phyloP scores from a whole-genome alignment of 2,888 invertebrate species.

The Drosophila eohydei region DNA sequence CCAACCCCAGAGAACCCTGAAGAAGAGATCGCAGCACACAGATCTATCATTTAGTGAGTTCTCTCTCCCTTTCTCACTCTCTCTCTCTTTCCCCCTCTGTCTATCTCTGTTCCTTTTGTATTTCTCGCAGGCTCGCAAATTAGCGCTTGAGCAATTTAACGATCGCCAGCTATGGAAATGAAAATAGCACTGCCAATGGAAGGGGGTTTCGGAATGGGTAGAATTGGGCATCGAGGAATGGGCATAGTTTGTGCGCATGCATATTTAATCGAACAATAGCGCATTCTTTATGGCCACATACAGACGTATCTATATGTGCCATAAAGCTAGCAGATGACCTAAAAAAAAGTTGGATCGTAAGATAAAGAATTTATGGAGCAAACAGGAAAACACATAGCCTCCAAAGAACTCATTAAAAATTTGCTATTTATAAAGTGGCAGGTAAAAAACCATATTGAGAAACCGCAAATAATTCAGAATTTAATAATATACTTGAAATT shows the following conservation, averaged over 20 bases:
- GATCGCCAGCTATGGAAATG: slow-evolving; percentile 46
- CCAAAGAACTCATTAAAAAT: slow-evolving; percentile 1
- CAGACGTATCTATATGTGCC: slow-evolving; percentile 14
- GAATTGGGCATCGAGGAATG: slow-evolving; percentile 1
- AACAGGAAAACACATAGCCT: background rate
- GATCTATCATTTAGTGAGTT: slow-evolving; percentile 53
- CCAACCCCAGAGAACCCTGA: background rate
- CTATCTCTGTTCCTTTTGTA: background rate
- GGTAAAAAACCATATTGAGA: background rate
- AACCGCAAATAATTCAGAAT: background rate
- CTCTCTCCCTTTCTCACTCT: background rate
- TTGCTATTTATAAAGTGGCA: background rate
- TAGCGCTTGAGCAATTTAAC: slow-evolving; percentile 58
- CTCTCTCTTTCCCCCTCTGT: too few relatives aligned
- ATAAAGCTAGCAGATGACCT: slow-evolving; percentile 7
- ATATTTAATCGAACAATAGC: slow-evolving; percentile 32
- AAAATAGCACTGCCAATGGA: slow-evolving; percentile 25
- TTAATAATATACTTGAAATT: background rate
- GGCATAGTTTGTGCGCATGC: slow-evolving; percentile 18
- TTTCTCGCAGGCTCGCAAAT: slow-evolving; percentile 51
- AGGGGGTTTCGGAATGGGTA: slow-evolving; percentile 4
- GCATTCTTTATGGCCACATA: slow-evolving; percentile 24
- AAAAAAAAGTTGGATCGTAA: slow-evolving; percentile 6
- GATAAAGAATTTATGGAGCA: slow-evolving; percentile 4
- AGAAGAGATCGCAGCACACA: slow-evolving; percentile 28